phyloP scores from a whole-genome alignment of 2,797 vertebrate genomes.

The Siniperca undulata region DNA sequence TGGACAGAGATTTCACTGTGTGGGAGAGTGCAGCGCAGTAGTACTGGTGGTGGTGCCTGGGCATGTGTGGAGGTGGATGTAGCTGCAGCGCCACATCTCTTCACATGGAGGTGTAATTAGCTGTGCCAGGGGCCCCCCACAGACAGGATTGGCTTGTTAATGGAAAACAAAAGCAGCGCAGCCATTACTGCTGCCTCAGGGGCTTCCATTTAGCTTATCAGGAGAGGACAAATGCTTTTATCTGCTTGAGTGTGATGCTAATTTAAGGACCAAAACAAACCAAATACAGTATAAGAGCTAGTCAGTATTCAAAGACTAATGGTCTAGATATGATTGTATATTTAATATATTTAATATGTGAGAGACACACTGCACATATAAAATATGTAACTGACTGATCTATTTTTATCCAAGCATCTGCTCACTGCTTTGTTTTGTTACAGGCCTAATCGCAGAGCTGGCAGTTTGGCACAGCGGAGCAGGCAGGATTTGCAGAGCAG shows the following conservation, averaged over 20 bases:
- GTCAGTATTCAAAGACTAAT: conserved; percentile 33
- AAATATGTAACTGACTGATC: conserved; percentile 34
- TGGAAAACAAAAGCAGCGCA: conserved; percentile 62
- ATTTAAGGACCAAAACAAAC: conserved; percentile 30
- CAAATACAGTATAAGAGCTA: conserved; percentile 24
- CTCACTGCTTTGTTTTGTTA: conserved; percentile 66
- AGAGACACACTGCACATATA: conserved; percentile 23
- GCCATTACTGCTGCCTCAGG: conserved; percentile 47
- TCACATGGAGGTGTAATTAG: conserved; percentile 70
- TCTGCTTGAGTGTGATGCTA: conserved; percentile 27
- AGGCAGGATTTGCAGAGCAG: conserved; percentile 70
- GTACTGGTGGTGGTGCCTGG: conserved; percentile 24
- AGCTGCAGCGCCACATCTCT: conserved; percentile 58
- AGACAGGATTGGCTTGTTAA: conserved; percentile 53
- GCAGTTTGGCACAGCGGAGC: conserved; percentile 55
- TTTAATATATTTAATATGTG: conserved; percentile 8
- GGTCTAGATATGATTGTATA: not conserved
- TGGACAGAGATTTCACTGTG: conserved; percentile 17
- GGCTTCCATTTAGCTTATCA: conserved; percentile 52
- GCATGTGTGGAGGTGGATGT: conserved; percentile 60
- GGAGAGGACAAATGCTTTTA: conserved; percentile 52
- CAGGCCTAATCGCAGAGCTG: conserved; percentile 72
- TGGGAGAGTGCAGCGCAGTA: conserved; percentile 30
- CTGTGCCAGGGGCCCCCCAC: conserved; percentile 35
- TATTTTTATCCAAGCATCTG: conserved; percentile 73